Conservation (phyloP, 2,888 invertebrate species). For the Andrena flavipes region DNA sequence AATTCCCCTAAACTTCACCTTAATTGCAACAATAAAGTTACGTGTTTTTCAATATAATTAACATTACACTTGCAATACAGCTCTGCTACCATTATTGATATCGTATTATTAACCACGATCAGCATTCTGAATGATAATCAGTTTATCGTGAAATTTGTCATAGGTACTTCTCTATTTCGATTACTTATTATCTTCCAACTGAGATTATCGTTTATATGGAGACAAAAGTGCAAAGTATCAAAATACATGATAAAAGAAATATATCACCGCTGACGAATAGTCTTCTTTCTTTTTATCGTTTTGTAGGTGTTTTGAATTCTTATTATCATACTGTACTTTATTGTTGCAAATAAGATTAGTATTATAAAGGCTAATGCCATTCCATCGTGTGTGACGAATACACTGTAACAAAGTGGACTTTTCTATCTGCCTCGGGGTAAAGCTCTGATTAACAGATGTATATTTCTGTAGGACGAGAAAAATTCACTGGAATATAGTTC, state of each 20-base stretch:
- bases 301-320: background rate
- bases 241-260: background rate
- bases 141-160: background rate
- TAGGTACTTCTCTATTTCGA: background rate
- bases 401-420: too few species aligned
- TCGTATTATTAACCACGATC: too few species aligned
- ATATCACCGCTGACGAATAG: background rate
- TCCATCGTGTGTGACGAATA: background rate
- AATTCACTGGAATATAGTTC: slow-evolving; percentile 91
- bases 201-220: background rate
- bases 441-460: background rate
- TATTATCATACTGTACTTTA: background rate
- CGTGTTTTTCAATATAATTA: too few species aligned
- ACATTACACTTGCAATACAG: too few species aligned
- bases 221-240: background rate
- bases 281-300: background rate
- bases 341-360: background rate
- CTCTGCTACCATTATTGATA: too few species aligned
- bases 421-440: background rate
- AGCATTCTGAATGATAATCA: background rate
- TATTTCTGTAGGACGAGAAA: slow-evolving; percentile 87
- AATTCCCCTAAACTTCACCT: background rate
- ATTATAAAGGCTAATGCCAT: background rate
- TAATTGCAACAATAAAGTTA: too few species aligned
- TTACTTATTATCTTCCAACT: background rate